Base-by-base conservation (phyloP, 2,888 invertebrate species). In the Cartodere bifasciata region DNA sequence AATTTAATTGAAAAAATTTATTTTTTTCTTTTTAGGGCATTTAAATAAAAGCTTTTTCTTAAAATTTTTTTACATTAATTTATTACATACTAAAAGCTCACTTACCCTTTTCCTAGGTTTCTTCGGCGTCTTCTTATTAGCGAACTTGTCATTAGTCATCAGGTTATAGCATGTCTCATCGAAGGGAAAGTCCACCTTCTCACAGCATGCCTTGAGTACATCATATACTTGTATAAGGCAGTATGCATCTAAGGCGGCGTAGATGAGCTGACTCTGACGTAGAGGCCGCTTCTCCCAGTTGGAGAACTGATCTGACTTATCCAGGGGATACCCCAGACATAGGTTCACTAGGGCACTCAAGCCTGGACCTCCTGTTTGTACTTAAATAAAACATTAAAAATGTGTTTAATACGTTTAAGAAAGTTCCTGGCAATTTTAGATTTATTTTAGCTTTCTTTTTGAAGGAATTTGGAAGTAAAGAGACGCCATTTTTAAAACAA, bases 251-350 rank as follows among this genome's bases (percentile, higher is more conserved):
- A 88, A 59, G 16, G 90, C 88, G 36, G 88, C 88, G 65, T 90
- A 90, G 23, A 65, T 57, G 35, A 86, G 69, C 64, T 91, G 90
- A 36, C 76, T 75, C 23, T 68, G 64, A 27, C 87, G 62, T 29
- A 91, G 53, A 6, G 90, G 90, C 42, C 90, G 66, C 43, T 77
- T 70, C 49, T 86, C 83, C 90, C 90, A 91, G 57, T 90, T 86
- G 0, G 87, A 87, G 60, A 86, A 84, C 51, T 88, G 88, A 60
- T 90, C 85, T n/a, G 75, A 73, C 58, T 91, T 91, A 57, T 85
- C 75, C 23, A 91, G 59, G 24, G 77, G 74, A 31, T 70, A 63
- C 4, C 86, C 86, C 49, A 86, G 69, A 52, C 84, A 83, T 22
- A 75, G 62, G 49, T 79, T 72, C 1, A 85, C 80, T 34, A 88